Percentiles rank a stretch among this genome's conserved stretches.
phyloP scores from a whole-genome alignment of 92 coral and sea anemone species.

The Plumapathes pennacea region DNA sequence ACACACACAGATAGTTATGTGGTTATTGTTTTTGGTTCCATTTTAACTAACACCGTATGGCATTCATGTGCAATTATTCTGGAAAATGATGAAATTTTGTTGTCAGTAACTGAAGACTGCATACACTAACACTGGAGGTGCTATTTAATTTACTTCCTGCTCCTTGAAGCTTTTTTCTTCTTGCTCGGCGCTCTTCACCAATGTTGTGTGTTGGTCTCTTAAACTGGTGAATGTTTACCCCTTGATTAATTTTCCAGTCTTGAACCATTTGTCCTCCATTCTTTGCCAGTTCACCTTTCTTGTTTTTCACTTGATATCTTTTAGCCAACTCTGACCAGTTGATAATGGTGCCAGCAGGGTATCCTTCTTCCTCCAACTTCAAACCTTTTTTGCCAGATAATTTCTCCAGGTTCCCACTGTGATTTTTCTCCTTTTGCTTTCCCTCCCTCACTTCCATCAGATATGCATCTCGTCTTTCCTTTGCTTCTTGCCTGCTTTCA shows the following conservation, averaged over 20 bases:
- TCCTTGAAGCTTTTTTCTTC: neutral
- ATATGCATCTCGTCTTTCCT: neutral
- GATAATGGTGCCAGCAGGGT: neutral
- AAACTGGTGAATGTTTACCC: neutral
- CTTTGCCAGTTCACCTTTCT: conserved; percentile 1
- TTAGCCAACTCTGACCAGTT: conserved; percentile 4
- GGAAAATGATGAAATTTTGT: too few relatives aligned
- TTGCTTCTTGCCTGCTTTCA: conserved; percentile 1
- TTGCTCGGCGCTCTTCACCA: neutral
- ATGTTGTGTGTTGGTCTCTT: neutral
- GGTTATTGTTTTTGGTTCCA: too few relatives aligned
- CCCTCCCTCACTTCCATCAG: neutral
- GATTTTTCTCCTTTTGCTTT: too few relatives aligned
- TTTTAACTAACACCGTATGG: too few relatives aligned
- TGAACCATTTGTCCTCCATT: conserved; percentile 11
- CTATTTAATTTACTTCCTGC: too few relatives aligned
- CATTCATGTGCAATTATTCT: too few relatives aligned
- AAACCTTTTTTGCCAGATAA: too few relatives aligned
- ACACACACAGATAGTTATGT: too few relatives aligned
- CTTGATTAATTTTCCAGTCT: neutral
- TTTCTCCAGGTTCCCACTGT: too few relatives aligned
- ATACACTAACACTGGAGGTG: too few relatives aligned
- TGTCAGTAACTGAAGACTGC: too few relatives aligned
- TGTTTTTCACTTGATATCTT: neutral
- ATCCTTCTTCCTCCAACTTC: too few relatives aligned